Conservation (phyloP, 2,888 invertebrate genomes). For the Chaitophorus viminalis region DNA sequence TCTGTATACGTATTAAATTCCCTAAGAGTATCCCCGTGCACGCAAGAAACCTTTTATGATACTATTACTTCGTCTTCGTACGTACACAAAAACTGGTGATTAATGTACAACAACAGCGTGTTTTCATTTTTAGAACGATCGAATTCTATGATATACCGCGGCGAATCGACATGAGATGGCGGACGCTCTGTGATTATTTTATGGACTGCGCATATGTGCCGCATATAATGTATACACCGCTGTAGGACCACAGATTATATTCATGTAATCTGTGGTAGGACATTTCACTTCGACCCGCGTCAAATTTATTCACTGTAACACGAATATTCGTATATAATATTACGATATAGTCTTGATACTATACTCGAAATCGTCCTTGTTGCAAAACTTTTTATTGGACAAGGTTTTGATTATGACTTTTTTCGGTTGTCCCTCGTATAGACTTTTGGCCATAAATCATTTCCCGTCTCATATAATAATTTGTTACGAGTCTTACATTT, state of each 20-base stretch:
- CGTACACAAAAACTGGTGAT: not conserved
- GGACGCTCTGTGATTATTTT: not conserved
- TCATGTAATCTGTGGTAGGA: too few species aligned
- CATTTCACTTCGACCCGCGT: not conserved
- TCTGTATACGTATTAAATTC: not conserved
- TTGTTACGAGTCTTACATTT: constrained; percentile 35
- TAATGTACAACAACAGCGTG: not conserved
- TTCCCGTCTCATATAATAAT: constrained; percentile 43
- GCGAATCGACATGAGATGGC: not conserved
- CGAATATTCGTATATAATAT: not conserved
- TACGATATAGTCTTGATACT: not conserved
- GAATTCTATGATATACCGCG: not conserved
- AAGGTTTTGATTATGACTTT: constrained; percentile 45
- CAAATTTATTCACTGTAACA: not conserved
- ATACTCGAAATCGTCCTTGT: constrained; percentile 19
- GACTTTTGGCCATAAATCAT: constrained; percentile 55
- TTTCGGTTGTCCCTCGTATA: not conserved
- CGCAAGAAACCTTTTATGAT: too few species aligned
- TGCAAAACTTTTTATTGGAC: constrained; percentile 26
- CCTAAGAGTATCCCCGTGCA: not conserved
- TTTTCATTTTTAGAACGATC: not conserved
- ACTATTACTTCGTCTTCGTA: not conserved
- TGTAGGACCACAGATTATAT: too few species aligned
- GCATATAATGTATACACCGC: too few species aligned
- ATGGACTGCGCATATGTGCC: not conserved